These are phyloP conservation scores for Varanus komodoensis DNA, from an alignment of 2,113 vertebrate species.

Conservation along the genomic window DNA sequence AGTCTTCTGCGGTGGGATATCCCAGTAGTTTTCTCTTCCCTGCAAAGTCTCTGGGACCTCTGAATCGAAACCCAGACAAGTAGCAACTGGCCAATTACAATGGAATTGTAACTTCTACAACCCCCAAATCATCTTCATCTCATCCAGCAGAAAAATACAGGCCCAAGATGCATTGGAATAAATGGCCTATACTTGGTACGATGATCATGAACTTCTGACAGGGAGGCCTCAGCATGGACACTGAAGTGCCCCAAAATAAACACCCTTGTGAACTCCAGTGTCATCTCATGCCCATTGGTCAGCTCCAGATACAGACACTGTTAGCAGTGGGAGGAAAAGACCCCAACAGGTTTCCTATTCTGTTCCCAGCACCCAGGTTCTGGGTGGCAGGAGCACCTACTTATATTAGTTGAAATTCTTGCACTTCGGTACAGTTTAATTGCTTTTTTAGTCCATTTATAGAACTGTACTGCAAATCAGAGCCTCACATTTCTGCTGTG, in stretches of 20 bases:
- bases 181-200: background rate
- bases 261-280: background rate
- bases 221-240: background rate
- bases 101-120: background rate
- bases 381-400: background rate
- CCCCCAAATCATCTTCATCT: too few relatives aligned
- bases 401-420: background rate
- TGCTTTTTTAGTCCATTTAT: background rate
- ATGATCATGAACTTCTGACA: background rate
- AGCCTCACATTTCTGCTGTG: rapidly evolving
- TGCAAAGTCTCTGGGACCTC: too few relatives aligned
- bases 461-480: background rate
- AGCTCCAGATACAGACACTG: background rate
- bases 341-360: background rate
- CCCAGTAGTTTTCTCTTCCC: background rate
- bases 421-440: background rate
- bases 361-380: background rate
- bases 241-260: background rate
- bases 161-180: background rate
- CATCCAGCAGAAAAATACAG: background rate
- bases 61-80: background rate
- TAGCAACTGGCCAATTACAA: background rate
- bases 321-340: background rate
- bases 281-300: background rate
- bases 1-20: background rate